A percentile compares a stretch with the other conserved stretches of the same genome.
Evolutionary conservation across 1,140 invertebrate genomes (phyloP).

Genomic region (Drosophila pruinosa): DNA sequence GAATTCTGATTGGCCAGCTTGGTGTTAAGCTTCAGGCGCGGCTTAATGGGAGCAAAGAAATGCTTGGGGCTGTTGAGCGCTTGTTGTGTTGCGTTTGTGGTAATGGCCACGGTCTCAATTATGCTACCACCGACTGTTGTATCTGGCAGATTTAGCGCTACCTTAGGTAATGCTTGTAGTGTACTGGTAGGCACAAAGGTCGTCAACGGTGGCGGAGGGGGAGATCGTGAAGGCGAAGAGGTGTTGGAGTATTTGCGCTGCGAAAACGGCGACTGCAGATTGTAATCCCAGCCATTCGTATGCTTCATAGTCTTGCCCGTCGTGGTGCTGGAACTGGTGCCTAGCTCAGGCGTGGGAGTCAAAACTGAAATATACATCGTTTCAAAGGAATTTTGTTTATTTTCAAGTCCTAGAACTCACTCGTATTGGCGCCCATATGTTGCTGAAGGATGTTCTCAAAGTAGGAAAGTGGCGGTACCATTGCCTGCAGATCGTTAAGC

Average conservation of each 20-base stretch:
- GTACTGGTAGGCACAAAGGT: constrained; percentile 60
- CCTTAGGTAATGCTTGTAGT: constrained; percentile 61
- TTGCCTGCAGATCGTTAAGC: constrained; percentile 74
- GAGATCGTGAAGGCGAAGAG: constrained; percentile 51
- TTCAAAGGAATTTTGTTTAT: not conserved
- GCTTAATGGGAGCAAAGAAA: constrained; percentile 80
- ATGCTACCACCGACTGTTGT: not conserved
- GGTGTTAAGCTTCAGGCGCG: constrained; percentile 76
- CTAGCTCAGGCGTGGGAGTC: constrained; percentile 64
- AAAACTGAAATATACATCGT: constrained; percentile 25
- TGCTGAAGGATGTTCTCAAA: constrained; percentile 79
- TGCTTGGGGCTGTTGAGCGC: constrained; percentile 76
- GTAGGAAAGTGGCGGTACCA: constrained; percentile 76
- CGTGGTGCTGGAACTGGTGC: constrained; percentile 66
- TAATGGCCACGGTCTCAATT: constrained; percentile 76
- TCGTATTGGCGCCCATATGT: constrained; percentile 58
- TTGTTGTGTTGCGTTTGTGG: constrained; percentile 67
- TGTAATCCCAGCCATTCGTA: constrained; percentile 81
- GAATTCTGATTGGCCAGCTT: constrained; percentile 64
- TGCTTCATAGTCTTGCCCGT: constrained; percentile 71
- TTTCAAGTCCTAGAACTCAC: constrained; percentile 17
- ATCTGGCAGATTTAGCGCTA: constrained; percentile 54
- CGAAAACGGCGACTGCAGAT: constrained; percentile 74
- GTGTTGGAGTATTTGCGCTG: constrained; percentile 68
- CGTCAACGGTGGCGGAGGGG: constrained; percentile 52